Evolutionary conservation across 2,797 vertebrate genomes (phyloP).

Genomic region (Sebastiscus tertius): DNA sequence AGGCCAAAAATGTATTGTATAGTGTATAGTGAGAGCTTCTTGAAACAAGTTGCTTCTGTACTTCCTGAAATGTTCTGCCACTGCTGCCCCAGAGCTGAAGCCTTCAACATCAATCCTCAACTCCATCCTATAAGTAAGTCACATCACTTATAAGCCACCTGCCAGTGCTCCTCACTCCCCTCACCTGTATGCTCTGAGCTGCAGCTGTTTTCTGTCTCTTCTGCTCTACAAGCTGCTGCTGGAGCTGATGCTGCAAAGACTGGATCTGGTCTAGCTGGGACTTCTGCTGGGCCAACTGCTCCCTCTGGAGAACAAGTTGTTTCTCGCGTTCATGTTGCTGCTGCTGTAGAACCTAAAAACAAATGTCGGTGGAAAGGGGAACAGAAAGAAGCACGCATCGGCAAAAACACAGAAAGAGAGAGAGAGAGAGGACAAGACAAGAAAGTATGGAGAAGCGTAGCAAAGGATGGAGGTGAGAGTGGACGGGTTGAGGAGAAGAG

Average conservation of each 20-base stretch:
- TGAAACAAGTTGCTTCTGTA: not conserved
- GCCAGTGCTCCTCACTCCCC: constrained; percentile 2
- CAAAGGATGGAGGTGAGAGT: not conserved
- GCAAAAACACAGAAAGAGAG: not conserved
- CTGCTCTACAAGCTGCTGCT: constrained; percentile 97
- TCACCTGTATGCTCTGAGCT: constrained; percentile 66
- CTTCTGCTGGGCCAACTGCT: constrained; percentile 97
- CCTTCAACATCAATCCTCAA: not conserved
- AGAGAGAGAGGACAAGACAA: not conserved
- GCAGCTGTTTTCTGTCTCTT: constrained; percentile 90
- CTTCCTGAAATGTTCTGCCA: not conserved
- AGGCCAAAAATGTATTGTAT: not conserved
- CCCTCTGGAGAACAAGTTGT: constrained; percentile 93
- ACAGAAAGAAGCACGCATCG: constrained; percentile 6
- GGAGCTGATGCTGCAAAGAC: constrained; percentile 96
- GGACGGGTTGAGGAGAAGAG: not conserved
- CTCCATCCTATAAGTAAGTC: not conserved
- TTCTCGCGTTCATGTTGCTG: constrained; percentile 97
- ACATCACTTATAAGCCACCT: not conserved
- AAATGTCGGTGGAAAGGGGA: constrained; percentile 1
- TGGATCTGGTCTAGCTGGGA: constrained; percentile 98
- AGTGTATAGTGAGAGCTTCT: not conserved
- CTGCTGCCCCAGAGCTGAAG: not conserved
- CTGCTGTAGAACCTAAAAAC: constrained; percentile 90
- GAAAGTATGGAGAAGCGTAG: not conserved